A percentile compares a stretch with the other conserved stretches of the same genome.
phyloP scores from a whole-genome alignment of 2,888 invertebrate genomes.

The Acanthosepion lycidas region DNA sequence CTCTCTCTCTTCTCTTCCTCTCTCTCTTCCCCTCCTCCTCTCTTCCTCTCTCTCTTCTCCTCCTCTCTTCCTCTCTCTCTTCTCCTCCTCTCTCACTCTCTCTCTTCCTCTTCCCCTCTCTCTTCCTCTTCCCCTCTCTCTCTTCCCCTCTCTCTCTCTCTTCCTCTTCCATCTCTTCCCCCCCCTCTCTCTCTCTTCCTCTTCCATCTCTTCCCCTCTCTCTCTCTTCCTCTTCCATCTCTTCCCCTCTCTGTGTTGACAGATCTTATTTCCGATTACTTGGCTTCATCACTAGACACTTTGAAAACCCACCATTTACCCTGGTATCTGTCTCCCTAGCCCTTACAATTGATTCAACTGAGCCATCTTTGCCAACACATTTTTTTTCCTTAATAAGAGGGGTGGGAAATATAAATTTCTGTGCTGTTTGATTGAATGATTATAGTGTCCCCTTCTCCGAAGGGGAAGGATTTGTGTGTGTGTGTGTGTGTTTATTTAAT shows the following conservation, averaged over 20 bases:
- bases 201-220: rapidly evolving
- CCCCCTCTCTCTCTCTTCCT: not conserved
- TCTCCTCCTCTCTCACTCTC: not conserved
- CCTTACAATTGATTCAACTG: not conserved
- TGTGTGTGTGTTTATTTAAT: not conserved
- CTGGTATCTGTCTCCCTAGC: not conserved
- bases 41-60: not conserved
- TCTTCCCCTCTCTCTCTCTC: too few species aligned
- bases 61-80: not conserved
- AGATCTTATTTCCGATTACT: not conserved
- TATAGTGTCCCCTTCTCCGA: not conserved
- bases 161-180: not conserved
- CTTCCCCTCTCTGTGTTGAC: not conserved
- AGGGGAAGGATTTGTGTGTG: not conserved
- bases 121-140: rapidly evolving
- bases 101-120: not conserved
- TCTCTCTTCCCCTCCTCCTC: not conserved
- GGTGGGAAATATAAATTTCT: not conserved
- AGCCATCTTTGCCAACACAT: not conserved
- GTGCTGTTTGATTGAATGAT: not conserved
- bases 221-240: not conserved
- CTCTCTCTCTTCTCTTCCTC: rapidly evolving
- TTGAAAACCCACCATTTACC: not conserved
- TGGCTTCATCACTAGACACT: not conserved
- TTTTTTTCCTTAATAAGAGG: not conserved